Conservation (phyloP, 2,797 vertebrate genomes). For the Acestrorhynchus altus region DNA sequence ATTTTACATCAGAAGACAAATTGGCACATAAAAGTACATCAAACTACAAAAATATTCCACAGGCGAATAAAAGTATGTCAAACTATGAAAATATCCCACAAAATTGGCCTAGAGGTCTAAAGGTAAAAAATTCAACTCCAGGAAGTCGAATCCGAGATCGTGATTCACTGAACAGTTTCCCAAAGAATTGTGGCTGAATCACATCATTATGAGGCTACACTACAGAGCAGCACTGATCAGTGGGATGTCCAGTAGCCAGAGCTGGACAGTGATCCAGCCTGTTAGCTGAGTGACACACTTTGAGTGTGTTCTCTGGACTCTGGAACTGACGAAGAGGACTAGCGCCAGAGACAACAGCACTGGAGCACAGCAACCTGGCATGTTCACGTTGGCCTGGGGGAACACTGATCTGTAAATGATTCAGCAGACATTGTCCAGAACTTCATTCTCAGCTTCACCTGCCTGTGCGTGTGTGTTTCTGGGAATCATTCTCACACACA, state of each 20-base stretch:
- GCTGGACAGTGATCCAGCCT: not conserved
- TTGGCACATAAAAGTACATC: too few relatives aligned
- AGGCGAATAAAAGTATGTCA: too few relatives aligned
- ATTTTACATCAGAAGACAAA: too few relatives aligned
- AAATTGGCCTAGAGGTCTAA: too few relatives aligned
- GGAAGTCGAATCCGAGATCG: too few relatives aligned
- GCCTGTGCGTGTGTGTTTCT: slow-evolving; percentile 5
- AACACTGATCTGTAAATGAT: slow-evolving; percentile 45
- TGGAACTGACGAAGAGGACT: not conserved
- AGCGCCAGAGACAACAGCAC: not conserved
- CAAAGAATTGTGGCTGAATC: not conserved
- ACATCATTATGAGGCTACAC: too few relatives aligned
- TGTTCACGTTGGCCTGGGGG: slow-evolving; percentile 28
- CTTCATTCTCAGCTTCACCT: slow-evolving; percentile 8
- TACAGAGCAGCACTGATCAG: too few relatives aligned
- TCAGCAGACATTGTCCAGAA: slow-evolving; percentile 31
- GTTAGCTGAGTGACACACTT: not conserved
- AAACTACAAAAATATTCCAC: too few relatives aligned
- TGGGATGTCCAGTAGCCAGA: not conserved
- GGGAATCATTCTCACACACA: not conserved
- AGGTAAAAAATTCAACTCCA: too few relatives aligned
- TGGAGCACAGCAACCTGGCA: slow-evolving; percentile 10
- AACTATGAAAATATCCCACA: too few relatives aligned
- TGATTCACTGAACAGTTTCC: too few relatives aligned
- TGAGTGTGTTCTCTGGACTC: not conserved